Conservation (phyloP, 2,113 vertebrate genomes). For the Lagopus muta region DNA sequence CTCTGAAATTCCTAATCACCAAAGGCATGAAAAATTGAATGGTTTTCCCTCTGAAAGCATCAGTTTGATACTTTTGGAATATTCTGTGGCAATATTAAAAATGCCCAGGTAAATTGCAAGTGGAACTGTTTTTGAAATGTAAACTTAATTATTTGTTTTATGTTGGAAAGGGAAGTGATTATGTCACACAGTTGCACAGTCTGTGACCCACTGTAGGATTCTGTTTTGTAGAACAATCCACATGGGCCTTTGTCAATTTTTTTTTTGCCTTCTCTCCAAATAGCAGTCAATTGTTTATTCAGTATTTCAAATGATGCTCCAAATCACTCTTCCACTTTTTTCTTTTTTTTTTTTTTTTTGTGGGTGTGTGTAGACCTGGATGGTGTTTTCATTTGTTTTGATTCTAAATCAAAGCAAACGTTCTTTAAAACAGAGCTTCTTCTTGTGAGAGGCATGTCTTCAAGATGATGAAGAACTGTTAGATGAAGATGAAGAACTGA, state of each 20-base stretch:
- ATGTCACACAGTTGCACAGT: not conserved
- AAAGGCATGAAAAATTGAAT: not conserved
- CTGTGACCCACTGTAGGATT: not conserved
- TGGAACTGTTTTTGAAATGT: not conserved
- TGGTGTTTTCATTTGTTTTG: not conserved
- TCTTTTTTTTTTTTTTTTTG: not conserved
- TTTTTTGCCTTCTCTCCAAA: not conserved
- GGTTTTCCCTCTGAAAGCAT: not conserved
- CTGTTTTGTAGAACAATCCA: not conserved
- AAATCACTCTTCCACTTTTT: not conserved
- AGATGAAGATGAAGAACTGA: not conserved
- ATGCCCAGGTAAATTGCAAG: not conserved
- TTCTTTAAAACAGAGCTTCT: not conserved
- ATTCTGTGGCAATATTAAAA: not conserved
- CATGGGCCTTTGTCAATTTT: not conserved
- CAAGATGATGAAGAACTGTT: not conserved
- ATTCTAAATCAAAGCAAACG: slow-evolving; percentile 23
- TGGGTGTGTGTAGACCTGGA: not conserved
- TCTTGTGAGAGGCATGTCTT: not conserved
- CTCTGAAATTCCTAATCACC: not conserved
- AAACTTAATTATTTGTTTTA: not conserved
- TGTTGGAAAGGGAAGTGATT: not conserved
- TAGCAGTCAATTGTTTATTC: not conserved
- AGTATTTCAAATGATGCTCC: slow-evolving; percentile 7
- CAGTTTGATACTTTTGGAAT: not conserved